Evolutionary conservation across 1,140 invertebrate genomes (phyloP).

Genomic region (Brachionus plicatilis): DNA sequence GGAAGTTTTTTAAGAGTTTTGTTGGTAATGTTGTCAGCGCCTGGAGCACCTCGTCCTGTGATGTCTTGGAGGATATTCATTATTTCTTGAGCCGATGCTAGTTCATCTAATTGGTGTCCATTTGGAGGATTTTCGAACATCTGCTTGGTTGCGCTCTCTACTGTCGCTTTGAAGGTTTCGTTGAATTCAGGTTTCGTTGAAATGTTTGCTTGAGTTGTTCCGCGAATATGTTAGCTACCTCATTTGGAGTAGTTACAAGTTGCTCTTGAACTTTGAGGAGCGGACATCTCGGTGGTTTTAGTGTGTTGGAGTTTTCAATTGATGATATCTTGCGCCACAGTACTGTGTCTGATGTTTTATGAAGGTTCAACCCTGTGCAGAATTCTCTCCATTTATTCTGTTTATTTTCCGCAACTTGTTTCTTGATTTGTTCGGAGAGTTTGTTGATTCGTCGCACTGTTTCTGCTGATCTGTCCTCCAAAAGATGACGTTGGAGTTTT

Average conservation of each 20-base stretch:
- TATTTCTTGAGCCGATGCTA: not conserved
- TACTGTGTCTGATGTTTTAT: not conserved
- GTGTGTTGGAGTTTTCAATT: not conserved
- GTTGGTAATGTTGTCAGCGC: not conserved
- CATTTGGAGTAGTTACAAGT: slow-evolving; percentile 45
- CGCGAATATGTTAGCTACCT: too few relatives aligned
- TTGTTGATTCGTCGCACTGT: not conserved
- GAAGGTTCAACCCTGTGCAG: not conserved
- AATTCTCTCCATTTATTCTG: not conserved
- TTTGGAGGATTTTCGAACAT: not conserved
- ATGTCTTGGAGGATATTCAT: not conserved
- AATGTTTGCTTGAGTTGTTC: not conserved
- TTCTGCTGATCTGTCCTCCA: not conserved
- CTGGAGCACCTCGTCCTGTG: not conserved
- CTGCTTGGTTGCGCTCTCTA: not conserved
- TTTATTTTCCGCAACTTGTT: not conserved
- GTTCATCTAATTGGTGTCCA: not conserved
- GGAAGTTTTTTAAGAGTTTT: not conserved
- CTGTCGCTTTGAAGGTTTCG: not conserved
- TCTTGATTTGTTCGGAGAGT: not conserved
- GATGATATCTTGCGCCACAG: not conserved
- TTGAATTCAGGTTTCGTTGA: not conserved
- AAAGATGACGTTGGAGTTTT: not conserved
- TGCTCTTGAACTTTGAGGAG: slow-evolving; percentile 44
- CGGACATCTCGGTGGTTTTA: not conserved